phyloP scores from a whole-genome alignment of 1,140 invertebrate species.

The Hypsibius dujardini region DNA sequence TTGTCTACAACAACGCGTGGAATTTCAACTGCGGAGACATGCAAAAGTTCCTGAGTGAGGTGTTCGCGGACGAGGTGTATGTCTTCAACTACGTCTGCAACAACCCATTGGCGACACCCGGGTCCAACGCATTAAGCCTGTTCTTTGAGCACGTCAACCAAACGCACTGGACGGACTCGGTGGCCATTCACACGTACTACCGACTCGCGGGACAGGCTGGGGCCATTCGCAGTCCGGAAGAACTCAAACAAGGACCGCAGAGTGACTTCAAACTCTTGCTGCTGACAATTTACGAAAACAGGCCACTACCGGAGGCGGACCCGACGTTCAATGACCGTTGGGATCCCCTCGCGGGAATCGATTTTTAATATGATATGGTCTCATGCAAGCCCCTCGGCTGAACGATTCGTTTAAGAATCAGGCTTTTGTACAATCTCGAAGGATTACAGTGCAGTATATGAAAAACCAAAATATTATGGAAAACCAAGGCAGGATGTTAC shows the following conservation, averaged over 20 bases:
- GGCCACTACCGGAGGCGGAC: neutral
- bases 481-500: too few relatives aligned
- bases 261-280: neutral
- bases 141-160: neutral
- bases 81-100: neutral
- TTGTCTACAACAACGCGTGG: neutral
- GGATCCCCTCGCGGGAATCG: too few relatives aligned
- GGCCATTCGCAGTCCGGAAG: neutral
- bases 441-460: too few relatives aligned
- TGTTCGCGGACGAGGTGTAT: neutral
- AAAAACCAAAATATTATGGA: too few relatives aligned
- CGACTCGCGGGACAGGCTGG: neutral
- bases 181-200: neutral
- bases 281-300: neutral
- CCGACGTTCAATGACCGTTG: neutral
- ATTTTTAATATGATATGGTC: too few relatives aligned
- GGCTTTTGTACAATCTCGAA: too few relatives aligned
- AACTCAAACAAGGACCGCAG: neutral
- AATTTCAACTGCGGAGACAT: neutral
- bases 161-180: neutral
- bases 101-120: neutral
- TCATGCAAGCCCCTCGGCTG: too few relatives aligned
- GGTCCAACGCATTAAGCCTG: too few relatives aligned
- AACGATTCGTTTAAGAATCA: too few relatives aligned
- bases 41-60: neutral